Percentiles rank a stretch among this genome's conserved stretches.
phyloP scores from a whole-genome alignment of 2,113 vertebrate species.

The Sminthopsis crassicaudata region DNA sequence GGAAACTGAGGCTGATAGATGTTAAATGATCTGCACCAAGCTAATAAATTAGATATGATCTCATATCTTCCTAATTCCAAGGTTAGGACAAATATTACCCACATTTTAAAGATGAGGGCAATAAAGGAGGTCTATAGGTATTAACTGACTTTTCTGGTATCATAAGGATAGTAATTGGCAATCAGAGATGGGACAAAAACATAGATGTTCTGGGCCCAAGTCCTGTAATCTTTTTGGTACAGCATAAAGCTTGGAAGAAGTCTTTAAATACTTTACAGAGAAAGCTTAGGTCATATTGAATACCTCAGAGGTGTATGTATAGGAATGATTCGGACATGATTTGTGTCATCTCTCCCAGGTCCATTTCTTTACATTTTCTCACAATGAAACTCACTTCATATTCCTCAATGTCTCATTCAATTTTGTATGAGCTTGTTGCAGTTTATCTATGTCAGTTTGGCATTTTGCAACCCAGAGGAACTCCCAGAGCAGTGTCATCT shows the following conservation, averaged over 20 bases:
- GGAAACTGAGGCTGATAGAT: not conserved
- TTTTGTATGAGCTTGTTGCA: not conserved
- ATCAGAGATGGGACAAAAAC: slow-evolving; percentile 6
- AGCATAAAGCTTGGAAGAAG: not conserved
- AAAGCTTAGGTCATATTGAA: not conserved
- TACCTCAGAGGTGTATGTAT: not conserved
- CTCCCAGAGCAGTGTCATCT: not conserved
- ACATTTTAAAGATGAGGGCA: not conserved
- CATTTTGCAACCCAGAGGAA: not conserved
- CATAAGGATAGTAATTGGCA: not conserved
- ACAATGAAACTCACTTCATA: not conserved
- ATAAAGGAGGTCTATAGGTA: not conserved
- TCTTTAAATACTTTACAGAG: not conserved
- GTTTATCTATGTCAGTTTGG: not conserved
- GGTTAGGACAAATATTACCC: not conserved
- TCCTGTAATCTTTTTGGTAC: not conserved
- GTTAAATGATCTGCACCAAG: not conserved
- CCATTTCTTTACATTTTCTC: not conserved
- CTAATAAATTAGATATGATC: not conserved
- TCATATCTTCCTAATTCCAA: not conserved
- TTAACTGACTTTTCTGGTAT: not conserved
- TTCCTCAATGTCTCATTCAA: not conserved
- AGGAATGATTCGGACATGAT: not conserved
- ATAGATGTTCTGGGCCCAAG: not conserved
- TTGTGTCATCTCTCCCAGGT: not conserved